A percentile compares a stretch with the other conserved stretches of the same genome.
These are phyloP conservation scores for Bergia puertoricense DNA, from an alignment of 92 coral and sea anemone species.

Conservation along the genomic window DNA sequence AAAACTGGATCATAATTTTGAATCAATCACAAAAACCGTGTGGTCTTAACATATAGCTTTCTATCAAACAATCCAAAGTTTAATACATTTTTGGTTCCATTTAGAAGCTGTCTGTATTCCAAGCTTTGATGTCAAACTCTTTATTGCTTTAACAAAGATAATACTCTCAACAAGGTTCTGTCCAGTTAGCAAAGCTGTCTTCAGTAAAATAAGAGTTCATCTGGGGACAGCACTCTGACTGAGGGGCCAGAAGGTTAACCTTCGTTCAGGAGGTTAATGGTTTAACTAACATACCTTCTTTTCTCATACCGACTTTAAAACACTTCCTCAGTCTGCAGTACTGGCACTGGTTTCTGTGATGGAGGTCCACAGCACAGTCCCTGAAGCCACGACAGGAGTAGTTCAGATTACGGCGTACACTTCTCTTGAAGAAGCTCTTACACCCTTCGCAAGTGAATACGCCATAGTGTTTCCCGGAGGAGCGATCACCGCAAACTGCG, in stretches of 20 bases:
- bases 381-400: conserved; percentile 91
- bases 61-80: neutral
- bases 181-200: neutral
- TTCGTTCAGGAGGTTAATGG: conserved; percentile 14
- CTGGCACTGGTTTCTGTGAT: conserved; percentile 97
- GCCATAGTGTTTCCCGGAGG: conserved; percentile 97
- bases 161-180: no score
- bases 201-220: neutral
- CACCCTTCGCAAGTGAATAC: conserved; percentile 99
- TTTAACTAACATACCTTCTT: conserved; percentile 78
- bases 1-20: no score
- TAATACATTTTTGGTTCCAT: neutral
- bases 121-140: no score
- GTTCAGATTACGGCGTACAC: conserved; percentile 85
- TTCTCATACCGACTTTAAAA: conserved; percentile 95
- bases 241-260: conserved; percentile 3
- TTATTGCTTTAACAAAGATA: no score
- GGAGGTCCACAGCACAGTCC: conserved; percentile 93
- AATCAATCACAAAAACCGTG: no score
- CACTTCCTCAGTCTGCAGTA: conserved; percentile 94
- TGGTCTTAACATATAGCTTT: no score
- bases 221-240: neutral
- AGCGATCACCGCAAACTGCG: conserved; percentile 95
- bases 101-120: no score
- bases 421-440: conserved; percentile 94